A percentile compares a stretch with the other conserved stretches of the same genome.
These are phyloP conservation scores for Cassiopea xamachana DNA, from an alignment of 30 jellyfish, hydroid and myxozoan genomes.

Conservation along the genomic window DNA sequence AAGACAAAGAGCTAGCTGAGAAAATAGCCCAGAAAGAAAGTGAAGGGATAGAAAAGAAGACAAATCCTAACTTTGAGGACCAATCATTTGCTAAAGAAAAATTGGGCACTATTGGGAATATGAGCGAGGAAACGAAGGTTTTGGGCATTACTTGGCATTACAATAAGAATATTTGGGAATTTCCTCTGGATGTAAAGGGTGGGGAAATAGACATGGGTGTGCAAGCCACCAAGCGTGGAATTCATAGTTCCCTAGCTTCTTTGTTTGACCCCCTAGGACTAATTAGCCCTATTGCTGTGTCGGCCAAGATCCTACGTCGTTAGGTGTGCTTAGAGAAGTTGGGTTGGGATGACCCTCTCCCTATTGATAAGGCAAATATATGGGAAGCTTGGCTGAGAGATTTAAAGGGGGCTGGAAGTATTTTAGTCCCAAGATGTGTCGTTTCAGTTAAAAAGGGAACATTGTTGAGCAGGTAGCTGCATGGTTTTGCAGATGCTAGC, in stretches of 20 bases:
- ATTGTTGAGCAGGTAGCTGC: constrained; percentile 7
- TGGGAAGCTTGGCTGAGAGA: constrained; percentile 46
- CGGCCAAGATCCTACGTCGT: constrained; percentile 53
- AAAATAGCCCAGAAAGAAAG: constrained; percentile 46
- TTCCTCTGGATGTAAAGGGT: constrained; percentile 38
- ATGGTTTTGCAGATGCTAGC: constrained; percentile 61
- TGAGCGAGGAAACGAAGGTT: constrained; percentile 19
- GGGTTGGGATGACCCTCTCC: constrained; percentile 68
- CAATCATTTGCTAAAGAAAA: constrained; percentile 55
- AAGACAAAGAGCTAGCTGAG: constrained; percentile 35
- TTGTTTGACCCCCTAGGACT: not conserved
- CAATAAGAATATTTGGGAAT: constrained; percentile 29
- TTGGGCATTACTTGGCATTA: constrained; percentile 52
- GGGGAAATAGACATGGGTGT: constrained; percentile 37
- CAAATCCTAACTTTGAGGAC: constrained; percentile 17
- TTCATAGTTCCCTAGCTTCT: constrained; percentile 24
- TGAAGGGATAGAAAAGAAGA: not conserved
- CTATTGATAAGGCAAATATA: constrained; percentile 15
- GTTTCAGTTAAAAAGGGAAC: constrained; percentile 1
- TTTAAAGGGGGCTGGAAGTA: constrained; percentile 1
- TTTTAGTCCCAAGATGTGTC: constrained; percentile 36
- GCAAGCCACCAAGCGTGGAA: constrained; percentile 28
- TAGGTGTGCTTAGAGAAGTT: constrained; percentile 28
- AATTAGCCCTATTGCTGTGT: constrained; percentile 51
- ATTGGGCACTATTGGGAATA: constrained; percentile 9